Percentiles rank a stretch among this genome's conserved stretches.
Conservation (phyloP, 2,797 vertebrate species). For the Syndactyla subalaris region DNA sequence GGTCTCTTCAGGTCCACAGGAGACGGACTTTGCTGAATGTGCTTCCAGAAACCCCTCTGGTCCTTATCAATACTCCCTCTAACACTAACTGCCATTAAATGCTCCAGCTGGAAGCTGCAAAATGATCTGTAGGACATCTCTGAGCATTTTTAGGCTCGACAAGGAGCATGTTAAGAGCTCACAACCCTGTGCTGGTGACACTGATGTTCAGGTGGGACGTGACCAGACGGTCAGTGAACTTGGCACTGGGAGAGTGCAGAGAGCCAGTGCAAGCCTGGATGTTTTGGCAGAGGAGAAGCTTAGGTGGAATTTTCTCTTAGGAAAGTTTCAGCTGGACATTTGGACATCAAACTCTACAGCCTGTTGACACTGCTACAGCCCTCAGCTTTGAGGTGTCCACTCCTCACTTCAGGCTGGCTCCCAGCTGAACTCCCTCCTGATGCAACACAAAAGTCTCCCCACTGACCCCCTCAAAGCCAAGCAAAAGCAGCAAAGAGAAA, state of each 20-base stretch:
- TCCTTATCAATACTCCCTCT: not conserved
- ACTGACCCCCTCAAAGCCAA: not conserved
- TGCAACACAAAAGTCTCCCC: accelerated
- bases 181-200: not conserved
- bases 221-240: not conserved
- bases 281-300: not conserved
- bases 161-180: not conserved
- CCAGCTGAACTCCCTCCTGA: not conserved
- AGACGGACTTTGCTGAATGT: not conserved
- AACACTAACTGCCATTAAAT: not conserved
- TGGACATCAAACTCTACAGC: not conserved
- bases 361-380: accelerated
- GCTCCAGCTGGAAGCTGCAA: not conserved
- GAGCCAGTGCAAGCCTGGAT: not conserved
- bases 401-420: not conserved
- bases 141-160: not conserved
- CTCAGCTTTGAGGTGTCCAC: accelerated
- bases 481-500: not conserved
- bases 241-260: not conserved
- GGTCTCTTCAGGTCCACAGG: not conserved
- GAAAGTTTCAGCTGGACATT: not conserved
- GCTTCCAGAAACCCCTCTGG: not conserved
- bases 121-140: not conserved
- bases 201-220: accelerated
- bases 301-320: not conserved